Base-by-base conservation (phyloP, 2,888 invertebrate genomes). In the Zaprionus obscuricornis region DNA sequence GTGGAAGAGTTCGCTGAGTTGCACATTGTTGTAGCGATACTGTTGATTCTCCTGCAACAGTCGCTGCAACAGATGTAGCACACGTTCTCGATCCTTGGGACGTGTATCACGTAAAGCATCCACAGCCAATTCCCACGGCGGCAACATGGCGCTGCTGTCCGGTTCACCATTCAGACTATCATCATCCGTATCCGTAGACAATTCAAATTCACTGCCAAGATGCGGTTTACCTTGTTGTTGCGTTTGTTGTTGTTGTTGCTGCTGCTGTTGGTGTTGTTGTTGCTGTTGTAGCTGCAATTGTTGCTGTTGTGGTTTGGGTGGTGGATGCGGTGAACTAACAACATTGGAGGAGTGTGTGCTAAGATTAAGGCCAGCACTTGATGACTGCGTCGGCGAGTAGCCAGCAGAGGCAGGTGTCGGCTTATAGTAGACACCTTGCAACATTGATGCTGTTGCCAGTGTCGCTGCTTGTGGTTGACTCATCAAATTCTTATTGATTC, bases 131-230 rank as follows among this genome's bases (percentile, higher is more conserved):
- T 90, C 90, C 88, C 88, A 89, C 1, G 90, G 89, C 33, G 88
- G 87, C 64, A 88, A 63, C 75, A 88, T 86, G 67, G 90, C 90
- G 59, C 90, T 90, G 79, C 90, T 90, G 50, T 90, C 90, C 6
- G 90, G 88, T 62, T 90, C 90, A 1, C 90, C 90, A 31, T 88
- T 88, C 16, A 90, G 74, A 54, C 91, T 92, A 57, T 95, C 93
- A 40, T 95, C 93, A 81, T 95, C 93, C 3, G 95, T 95, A 85
- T 95, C 96, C 1, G 94, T 95, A 3, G 93, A 93, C 55, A 93
- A 86, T 77, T 94, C 94, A 62, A 93, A 93, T 84, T 95, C 95
- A 11, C 94, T 92, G 56, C 88, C 85, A 60, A 83, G 36, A 51
- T 86, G 83, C 2, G 81, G 64, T 18, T 66, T 64, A 0, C 39